A percentile compares a stretch with the other conserved stretches of the same genome.
phyloP scores from a whole-genome alignment of 2,113 vertebrate species.

The Neogobius melanostomus region DNA sequence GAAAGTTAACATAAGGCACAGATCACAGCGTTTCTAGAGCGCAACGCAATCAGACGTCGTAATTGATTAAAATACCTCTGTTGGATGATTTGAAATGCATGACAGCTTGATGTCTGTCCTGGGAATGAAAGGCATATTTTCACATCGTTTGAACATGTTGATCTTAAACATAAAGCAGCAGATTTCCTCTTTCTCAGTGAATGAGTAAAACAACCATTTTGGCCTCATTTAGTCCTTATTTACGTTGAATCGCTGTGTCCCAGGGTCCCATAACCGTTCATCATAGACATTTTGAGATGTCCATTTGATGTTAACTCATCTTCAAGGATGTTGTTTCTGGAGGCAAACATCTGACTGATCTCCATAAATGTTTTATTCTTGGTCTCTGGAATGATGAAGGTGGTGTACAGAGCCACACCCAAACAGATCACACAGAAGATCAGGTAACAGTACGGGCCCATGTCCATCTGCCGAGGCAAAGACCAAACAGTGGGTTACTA shows the following conservation, averaged over 20 bases:
- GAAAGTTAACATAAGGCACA: constrained; percentile 4
- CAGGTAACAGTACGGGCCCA: constrained; percentile 86
- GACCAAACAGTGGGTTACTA: background rate
- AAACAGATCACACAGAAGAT: constrained; percentile 83
- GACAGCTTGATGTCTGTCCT: constrained; percentile 9
- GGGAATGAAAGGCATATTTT: constrained; percentile 4
- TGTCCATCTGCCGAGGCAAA: constrained; percentile 70
- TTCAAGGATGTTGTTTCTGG: constrained; percentile 47
- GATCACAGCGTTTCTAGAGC: constrained; percentile 9
- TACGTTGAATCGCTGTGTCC: constrained; percentile 11
- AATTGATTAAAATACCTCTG: constrained; percentile 36
- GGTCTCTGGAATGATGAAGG: constrained; percentile 85
- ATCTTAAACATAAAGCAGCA: constrained; percentile 17
- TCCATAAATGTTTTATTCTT: constrained; percentile 91
- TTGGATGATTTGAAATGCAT: constrained; percentile 28
- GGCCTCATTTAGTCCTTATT: constrained; percentile 1
- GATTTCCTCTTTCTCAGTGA: constrained; percentile 8
- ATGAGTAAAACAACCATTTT: background rate
- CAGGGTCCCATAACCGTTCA: constrained; percentile 79
- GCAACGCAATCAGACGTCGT: background rate
- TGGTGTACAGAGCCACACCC: constrained; percentile 79
- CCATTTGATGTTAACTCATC: constrained; percentile 44
- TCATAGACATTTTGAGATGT: constrained; percentile 64
- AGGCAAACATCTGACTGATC: constrained; percentile 84
- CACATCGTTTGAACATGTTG: background rate